Evolutionary conservation across 2,888 invertebrate genomes (phyloP).

Genomic region (Cinara cedri): DNA sequence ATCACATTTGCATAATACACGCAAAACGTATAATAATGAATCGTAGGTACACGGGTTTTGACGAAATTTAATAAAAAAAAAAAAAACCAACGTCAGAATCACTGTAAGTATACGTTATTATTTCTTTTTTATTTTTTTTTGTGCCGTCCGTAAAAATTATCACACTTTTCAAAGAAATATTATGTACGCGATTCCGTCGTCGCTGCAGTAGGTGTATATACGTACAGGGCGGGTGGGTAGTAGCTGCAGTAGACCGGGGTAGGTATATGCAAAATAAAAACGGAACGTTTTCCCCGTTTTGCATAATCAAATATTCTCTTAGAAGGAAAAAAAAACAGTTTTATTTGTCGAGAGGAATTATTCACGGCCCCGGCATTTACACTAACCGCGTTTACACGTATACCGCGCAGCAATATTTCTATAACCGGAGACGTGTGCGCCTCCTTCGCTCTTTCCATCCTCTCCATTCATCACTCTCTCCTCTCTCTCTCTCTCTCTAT

Average conservation of each 20-base stretch:
- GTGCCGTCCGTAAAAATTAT: slow-evolving; percentile 6
- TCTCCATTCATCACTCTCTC: no score
- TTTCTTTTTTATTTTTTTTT: no score
- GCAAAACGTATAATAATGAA: not conserved
- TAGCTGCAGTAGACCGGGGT: not conserved
- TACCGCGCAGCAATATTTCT: no score
- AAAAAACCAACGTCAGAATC: no score
- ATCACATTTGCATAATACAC: not conserved
- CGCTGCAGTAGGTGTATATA: no score
- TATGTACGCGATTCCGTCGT: not conserved
- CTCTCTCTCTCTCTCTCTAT: no score
- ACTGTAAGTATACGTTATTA: no score
- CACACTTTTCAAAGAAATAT: slow-evolving; percentile 19
- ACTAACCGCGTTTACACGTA: no score
- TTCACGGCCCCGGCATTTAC: slow-evolving; percentile 1
- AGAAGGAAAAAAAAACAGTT: slow-evolving; percentile 16
- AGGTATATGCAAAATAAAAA: slow-evolving; percentile 16
- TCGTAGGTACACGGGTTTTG: not conserved
- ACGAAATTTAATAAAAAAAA: not conserved
- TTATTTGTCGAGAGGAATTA: slow-evolving; percentile 30
- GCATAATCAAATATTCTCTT: slow-evolving; percentile 43
- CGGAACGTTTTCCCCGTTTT: not conserved
- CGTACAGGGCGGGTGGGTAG: no score
- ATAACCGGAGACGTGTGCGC: no score
- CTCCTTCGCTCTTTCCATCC: no score